Evolutionary conservation across 2,113 vertebrate genomes (phyloP).

Genomic region (Antidorcas marsupialis): DNA sequence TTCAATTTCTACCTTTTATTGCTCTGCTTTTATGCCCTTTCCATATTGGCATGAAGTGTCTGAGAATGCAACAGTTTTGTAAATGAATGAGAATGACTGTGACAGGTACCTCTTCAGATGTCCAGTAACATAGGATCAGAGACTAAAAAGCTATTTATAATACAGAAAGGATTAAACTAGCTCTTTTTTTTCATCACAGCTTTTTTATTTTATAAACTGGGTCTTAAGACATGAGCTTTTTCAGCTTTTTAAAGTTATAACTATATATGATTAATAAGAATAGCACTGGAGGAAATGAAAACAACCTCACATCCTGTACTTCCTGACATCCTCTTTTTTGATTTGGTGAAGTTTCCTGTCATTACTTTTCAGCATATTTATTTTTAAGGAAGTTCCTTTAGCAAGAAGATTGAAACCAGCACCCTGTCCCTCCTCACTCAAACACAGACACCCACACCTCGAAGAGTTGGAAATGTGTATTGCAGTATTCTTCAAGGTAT

Average conservation of each 20-base stretch:
- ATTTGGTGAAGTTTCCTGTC: conserved; percentile 67
- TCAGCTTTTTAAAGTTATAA: conserved; percentile 32
- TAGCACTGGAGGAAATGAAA: conserved; percentile 56
- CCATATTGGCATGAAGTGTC: neutral
- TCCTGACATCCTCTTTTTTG: conserved; percentile 60
- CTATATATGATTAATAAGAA: conserved; percentile 49
- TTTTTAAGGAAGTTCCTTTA: conserved; percentile 65
- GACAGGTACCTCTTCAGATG: neutral
- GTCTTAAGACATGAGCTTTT: neutral
- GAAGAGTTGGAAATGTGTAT: neutral
- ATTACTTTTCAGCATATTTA: conserved; percentile 60
- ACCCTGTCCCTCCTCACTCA: neutral
- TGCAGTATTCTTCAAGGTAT: neutral
- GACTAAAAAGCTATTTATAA: neutral
- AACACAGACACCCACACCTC: neutral
- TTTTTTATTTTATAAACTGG: neutral
- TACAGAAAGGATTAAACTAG: neutral
- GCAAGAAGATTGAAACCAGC: conserved; percentile 21
- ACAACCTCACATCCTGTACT: conserved; percentile 38
- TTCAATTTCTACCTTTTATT: neutral
- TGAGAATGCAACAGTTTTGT: neutral
- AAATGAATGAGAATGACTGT: neutral
- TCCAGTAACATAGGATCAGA: neutral
- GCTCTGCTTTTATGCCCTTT: neutral
- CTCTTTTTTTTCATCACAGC: neutral